Evolutionary conservation across 2,113 vertebrate species (phyloP), one percentile per base, ranked within the genome.

Genomic region (Catagonus wagneri): DNA sequence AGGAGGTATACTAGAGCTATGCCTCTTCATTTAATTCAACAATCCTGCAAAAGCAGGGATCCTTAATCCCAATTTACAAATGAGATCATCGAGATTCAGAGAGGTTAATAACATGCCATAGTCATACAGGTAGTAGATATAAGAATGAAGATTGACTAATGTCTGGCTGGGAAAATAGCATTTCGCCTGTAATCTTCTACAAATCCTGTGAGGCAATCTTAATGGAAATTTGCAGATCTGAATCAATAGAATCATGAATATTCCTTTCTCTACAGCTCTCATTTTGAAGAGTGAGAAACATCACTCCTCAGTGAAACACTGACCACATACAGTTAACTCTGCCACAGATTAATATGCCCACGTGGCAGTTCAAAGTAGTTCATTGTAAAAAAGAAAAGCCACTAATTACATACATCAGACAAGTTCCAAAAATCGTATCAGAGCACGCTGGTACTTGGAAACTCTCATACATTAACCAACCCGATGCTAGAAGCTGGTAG

Each of bases 281-380:
- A 72, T 54, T 66, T 52, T 71, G 36, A 92, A 81, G 16, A 85
- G 32, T 79, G 23, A 95, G 44, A 61, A 83, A 14, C 65, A 71
- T 14, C 22, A 34, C 3, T 56, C 27, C 13, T 91, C 75, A 90
- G 29, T 93, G 89, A 96, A 98, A 97, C 91, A 97, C 78, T 94
- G 85, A 96, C 54, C 74, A 69, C 36, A 80, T 79, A 69, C 65
- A 97, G n/a, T 94, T 95, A 95, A 97, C 58, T 95, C 80, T 88
- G 76, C 34, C 54, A 87, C n/a, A 96, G 89, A 90, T 89, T 88
- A 66, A 87, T 29, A 25, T 68, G 96, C 85, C 96, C 94, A 75
- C 63, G 83, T 94, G 93, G n/a, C 34, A 94, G 11, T 88, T 95
- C 60, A 79, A 90, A 95, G 74, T 65, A 90, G 25, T 69, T 96